These are phyloP conservation scores for Gari tellinella DNA, from an alignment of 2,888 invertebrate genomes.

Conservation along the genomic window DNA sequence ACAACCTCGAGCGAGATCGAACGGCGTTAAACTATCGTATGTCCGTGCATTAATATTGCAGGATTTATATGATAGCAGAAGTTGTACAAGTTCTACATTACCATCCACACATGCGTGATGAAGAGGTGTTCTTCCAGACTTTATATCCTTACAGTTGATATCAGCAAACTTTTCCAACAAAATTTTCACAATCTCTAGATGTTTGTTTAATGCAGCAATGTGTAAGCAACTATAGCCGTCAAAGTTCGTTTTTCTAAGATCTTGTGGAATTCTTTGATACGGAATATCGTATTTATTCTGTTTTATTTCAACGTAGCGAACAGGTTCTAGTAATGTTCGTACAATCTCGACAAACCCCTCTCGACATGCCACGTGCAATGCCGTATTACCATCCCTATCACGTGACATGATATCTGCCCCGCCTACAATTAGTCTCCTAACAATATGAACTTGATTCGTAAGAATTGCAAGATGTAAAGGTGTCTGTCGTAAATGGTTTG, in stretches of 20 bases:
- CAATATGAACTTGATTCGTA: conserved; percentile 29
- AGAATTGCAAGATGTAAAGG: conserved; percentile 45
- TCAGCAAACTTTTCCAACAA: conserved; percentile 36
- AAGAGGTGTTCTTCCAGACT: conserved; percentile 40
- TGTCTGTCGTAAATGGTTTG: conserved; percentile 43
- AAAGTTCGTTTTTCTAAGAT: conserved; percentile 36
- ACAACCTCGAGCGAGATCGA: conserved; percentile 28
- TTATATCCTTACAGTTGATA: conserved; percentile 37
- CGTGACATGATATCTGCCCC: conserved; percentile 36
- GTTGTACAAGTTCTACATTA: conserved; percentile 22
- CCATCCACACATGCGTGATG: conserved; percentile 41
- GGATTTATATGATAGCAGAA: conserved; percentile 8
- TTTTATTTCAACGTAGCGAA: conserved; percentile 45
- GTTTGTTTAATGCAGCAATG: conserved; percentile 31
- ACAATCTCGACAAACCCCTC: conserved; percentile 19
- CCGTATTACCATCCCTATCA: conserved; percentile 50
- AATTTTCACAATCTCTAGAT: conserved; percentile 31
- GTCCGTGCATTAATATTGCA: conserved; percentile 30
- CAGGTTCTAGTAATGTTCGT: conserved; percentile 23
- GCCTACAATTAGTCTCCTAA: conserved; percentile 29
- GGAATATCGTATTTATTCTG: conserved; percentile 41
- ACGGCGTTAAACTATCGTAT: conserved; percentile 37
- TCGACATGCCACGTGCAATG: conserved; percentile 52
- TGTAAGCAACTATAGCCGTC: conserved; percentile 44
- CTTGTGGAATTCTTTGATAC: conserved; percentile 41